Percentiles rank a stretch among this genome's conserved stretches.
These are phyloP conservation scores for Sakesphorus luctuosus DNA, from an alignment of 2,113 vertebrate genomes.

Conservation along the genomic window DNA sequence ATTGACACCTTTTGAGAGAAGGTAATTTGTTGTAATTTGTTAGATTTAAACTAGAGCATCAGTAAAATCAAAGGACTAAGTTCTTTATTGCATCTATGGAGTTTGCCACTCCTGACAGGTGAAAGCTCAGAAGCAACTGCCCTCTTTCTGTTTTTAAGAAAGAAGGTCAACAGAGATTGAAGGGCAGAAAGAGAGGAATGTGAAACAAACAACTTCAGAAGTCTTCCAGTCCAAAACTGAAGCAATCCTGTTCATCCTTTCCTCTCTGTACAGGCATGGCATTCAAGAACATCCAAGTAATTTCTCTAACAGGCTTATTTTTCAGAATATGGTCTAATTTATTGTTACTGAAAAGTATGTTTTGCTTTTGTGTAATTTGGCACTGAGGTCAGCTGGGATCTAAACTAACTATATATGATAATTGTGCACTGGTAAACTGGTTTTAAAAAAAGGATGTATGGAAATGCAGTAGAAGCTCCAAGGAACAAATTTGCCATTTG, in stretches of 20 bases:
- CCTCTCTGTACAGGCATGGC: background rate
- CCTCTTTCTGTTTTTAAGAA: background rate
- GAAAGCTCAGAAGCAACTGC: background rate
- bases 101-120: background rate
- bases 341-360: background rate
- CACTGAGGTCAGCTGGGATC: background rate
- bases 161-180: background rate
- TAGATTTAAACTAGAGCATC: background rate
- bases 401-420: background rate
- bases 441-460: background rate
- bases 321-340: background rate
- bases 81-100: background rate
- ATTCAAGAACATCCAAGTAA: background rate
- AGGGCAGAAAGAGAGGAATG: background rate
- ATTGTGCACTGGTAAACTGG: background rate
- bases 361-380: background rate
- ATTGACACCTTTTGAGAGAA: background rate
- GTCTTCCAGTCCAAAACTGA: background rate
- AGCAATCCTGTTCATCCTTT: background rate
- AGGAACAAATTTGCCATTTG: background rate
- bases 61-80: background rate
- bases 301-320: background rate
- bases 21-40: background rate
- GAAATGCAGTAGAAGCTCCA: background rate
- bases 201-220: background rate